Evolutionary conservation across 2,888 invertebrate species (phyloP).

Genomic region (Pediacus dermestoides): DNA sequence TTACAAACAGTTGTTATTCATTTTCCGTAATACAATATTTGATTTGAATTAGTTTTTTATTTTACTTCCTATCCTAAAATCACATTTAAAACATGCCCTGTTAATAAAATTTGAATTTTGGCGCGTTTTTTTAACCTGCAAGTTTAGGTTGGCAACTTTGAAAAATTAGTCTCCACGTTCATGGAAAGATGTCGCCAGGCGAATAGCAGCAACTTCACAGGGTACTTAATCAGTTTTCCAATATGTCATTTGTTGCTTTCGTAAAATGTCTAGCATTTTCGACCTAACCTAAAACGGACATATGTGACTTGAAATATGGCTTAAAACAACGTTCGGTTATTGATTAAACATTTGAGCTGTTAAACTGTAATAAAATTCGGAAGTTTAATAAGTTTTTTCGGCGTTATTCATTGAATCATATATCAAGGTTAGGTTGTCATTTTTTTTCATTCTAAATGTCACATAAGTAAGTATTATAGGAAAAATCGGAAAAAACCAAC

Average conservation of each 20-base stretch:
- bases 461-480: no score
- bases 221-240: neutral
- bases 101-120: no score
- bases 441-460: no score
- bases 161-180: no score
- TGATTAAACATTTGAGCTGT: conserved; percentile 1
- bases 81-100: no score
- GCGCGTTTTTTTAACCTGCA: no score
- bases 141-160: no score
- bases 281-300: conserved; percentile 7
- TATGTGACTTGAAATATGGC: conserved; percentile 8
- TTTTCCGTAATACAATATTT: conserved; percentile 22
- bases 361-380: no score
- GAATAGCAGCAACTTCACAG: no score
- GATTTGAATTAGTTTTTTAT: conserved; percentile 16
- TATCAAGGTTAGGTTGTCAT: conserved; percentile 1
- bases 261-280: conserved; percentile 9
- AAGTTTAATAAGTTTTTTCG: no score
- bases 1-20: conserved; percentile 24
- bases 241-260: neutral
- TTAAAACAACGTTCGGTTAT: neutral
- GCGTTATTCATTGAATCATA: neutral
- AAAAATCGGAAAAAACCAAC: no score
- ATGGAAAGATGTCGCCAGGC: no score
- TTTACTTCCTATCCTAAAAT: conserved; percentile 4